phyloP scores from a whole-genome alignment of 2,888 invertebrate genomes.

The Eristalinus aeneus region DNA sequence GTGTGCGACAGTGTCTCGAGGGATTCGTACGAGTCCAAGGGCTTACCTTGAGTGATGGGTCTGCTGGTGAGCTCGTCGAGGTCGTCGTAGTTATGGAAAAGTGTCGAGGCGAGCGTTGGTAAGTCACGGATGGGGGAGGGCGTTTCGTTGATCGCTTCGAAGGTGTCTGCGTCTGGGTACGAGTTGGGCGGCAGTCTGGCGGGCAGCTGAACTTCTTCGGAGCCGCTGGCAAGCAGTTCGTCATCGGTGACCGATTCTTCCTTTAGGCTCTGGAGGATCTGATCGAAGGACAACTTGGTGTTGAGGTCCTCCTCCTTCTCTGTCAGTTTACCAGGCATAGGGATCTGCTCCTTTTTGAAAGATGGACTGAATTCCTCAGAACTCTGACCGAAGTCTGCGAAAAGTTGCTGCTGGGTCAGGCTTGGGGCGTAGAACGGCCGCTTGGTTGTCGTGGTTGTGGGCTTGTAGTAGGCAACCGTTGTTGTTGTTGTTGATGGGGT shows the following conservation, averaged over 20 bases:
- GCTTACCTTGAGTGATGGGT: conserved; percentile 24
- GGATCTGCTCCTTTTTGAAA: conserved; percentile 24
- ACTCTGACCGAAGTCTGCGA: conserved; percentile 24
- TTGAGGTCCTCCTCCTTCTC: conserved; percentile 74
- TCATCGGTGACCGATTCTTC: conserved; percentile 71
- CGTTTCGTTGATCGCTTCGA: conserved; percentile 6
- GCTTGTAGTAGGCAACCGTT: conserved; percentile 4
- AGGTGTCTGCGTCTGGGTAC: conserved; percentile 8
- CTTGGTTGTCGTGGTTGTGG: conserved; percentile 16
- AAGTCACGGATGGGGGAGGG: conserved; percentile 25
- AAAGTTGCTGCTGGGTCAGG: background rate
- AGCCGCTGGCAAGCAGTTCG: conserved; percentile 59
- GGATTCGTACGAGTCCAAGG: conserved; percentile 55
- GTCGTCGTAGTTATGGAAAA: conserved; percentile 68
- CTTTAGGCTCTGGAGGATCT: conserved; percentile 77
- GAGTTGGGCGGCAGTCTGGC: conserved; percentile 19
- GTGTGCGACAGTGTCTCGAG: conserved; percentile 51
- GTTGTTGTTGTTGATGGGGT: conserved; percentile 62
- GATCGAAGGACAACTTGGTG: conserved; percentile 77
- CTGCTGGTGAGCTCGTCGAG: conserved; percentile 58
- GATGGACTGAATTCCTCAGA: conserved; percentile 22
- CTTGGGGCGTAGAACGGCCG: background rate
- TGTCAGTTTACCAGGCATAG: conserved; percentile 21
- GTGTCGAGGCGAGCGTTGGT: conserved; percentile 45
- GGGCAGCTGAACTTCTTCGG: conserved; percentile 50